These are phyloP conservation scores for Condylura cristata DNA, from an alignment of 2,113 vertebrate species.

Conservation along the genomic window DNA sequence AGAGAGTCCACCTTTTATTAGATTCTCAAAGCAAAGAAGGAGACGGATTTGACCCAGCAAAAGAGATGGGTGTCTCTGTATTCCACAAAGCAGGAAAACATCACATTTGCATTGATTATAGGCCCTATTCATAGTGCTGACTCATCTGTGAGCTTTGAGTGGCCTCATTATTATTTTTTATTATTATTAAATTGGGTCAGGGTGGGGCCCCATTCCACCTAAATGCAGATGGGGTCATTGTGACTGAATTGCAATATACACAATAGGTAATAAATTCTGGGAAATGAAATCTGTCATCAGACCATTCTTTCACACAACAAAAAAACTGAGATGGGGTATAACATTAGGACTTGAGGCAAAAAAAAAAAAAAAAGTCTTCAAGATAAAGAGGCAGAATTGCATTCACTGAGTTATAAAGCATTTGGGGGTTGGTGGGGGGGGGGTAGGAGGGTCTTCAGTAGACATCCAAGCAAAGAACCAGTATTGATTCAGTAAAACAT, in stretches of 20 bases:
- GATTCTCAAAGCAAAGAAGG: conserved; percentile 67
- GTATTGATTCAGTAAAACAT: conserved; percentile 42
- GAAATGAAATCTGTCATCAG: conserved; percentile 74
- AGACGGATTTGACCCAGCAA: conserved; percentile 65
- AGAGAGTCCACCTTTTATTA: conserved; percentile 70
- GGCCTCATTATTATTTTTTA: conserved; percentile 78
- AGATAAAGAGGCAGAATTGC: conserved; percentile 60
- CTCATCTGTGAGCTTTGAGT: conserved; percentile 75
- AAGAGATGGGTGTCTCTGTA: conserved; percentile 61
- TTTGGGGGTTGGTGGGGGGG: background rate
- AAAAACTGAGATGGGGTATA: conserved; percentile 60
- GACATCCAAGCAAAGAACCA: conserved; percentile 18
- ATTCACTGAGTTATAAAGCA: conserved; percentile 59
- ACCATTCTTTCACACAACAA: conserved; percentile 59
- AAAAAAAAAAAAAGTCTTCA: conserved; percentile 31
- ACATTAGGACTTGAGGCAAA: conserved; percentile 46
- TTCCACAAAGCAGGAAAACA: conserved; percentile 69
- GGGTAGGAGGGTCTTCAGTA: conserved; percentile 6
- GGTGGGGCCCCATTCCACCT: conserved; percentile 67
- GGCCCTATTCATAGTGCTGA: conserved; percentile 68
- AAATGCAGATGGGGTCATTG: conserved; percentile 73
- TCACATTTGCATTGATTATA: conserved; percentile 76
- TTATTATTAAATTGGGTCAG: conserved; percentile 76
- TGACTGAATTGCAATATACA: conserved; percentile 55
- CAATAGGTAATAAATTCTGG: conserved; percentile 76